Evolutionary conservation across 1,140 invertebrate genomes (phyloP).

Genomic region (Leptinotarsa undecemlineata): DNA sequence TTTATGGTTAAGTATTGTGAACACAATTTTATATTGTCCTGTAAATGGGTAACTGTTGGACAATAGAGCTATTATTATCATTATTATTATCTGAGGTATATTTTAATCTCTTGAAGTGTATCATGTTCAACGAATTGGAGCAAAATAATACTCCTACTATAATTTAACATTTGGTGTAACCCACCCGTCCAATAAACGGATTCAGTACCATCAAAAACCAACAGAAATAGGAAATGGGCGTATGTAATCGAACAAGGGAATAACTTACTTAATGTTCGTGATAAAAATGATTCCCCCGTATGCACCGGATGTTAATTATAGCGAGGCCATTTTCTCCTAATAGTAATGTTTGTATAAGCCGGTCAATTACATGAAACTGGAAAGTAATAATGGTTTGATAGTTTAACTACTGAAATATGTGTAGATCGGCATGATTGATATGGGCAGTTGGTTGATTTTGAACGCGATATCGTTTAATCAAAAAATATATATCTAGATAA

Average conservation of each 20-base stretch:
- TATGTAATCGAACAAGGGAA: neutral
- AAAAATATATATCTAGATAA: neutral
- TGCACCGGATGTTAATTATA: neutral
- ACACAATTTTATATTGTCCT: too few relatives aligned
- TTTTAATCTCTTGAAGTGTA: too few relatives aligned
- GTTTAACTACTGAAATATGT: neutral
- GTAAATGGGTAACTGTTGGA: too few relatives aligned
- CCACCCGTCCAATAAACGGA: neutral
- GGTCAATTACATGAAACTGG: conserved; percentile 2
- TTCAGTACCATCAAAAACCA: neutral
- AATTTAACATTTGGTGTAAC: too few relatives aligned
- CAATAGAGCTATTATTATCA: too few relatives aligned
- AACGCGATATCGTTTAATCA: neutral
- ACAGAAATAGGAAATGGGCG: conserved; percentile 1
- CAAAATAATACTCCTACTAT: too few relatives aligned
- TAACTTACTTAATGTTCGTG: neutral
- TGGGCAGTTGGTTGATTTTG: neutral
- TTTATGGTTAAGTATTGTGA: too few relatives aligned
- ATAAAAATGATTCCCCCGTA: neutral
- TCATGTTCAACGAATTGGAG: too few relatives aligned
- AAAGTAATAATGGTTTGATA: conserved; percentile 7
- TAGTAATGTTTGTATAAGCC: neutral
- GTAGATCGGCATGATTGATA: neutral
- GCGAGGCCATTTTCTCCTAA: neutral
- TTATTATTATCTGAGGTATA: too few relatives aligned